Base-by-base conservation (phyloP, 2,888 invertebrate genomes). In the Aspidapion aeneum region DNA sequence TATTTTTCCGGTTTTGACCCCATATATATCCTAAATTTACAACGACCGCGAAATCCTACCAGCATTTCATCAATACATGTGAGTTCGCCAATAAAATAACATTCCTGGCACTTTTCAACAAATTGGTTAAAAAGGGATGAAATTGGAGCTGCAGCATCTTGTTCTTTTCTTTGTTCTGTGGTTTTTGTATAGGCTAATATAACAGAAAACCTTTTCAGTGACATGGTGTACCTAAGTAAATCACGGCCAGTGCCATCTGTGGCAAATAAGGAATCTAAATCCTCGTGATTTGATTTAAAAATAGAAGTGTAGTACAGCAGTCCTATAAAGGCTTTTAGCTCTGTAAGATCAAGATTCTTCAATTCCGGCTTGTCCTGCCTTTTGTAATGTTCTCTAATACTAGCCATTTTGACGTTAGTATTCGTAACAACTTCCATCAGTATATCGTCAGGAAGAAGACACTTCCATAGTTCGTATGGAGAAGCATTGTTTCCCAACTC, bases 1-100 rank as follows among this genome's bases (percentile, higher is more conserved):
- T 61, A 63, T 56, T 63, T 63, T 18, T n/a, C n/a, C 16, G 57
- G 57, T 50, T 63, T 63, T 1, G 50, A 22, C 12, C 57, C 61
- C 54, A 63, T 61, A 19, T 61, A 63, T n/a, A 63, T 54, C 19
- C 48, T 35, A 16, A 22, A 62, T 21, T 54, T 48, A 35, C 59
- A 55, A 17, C 58, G 18, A 12, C 54, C 57, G n/a, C 60, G 7
- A 20, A 63, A 63, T n/a, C 50, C 50, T 3, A 63, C 60, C 16
- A 63, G 56, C 57, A 60, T 63, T 56, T 63, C 57, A 22, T 63
- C 60, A 19, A 61, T 35, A 22, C 51, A 49, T 48, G 48, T 18
- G 58, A 48, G 22, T 3, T 35, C 50, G 9, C 58, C 48, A 35
- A 58, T 17, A 17, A 49, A 48, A 17, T 58, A 58, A 48, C 12